A percentile compares a stretch with the other conserved stretches of the same genome.
phyloP scores from a whole-genome alignment of 2,888 invertebrate genomes.

The Griposia aprilina region DNA sequence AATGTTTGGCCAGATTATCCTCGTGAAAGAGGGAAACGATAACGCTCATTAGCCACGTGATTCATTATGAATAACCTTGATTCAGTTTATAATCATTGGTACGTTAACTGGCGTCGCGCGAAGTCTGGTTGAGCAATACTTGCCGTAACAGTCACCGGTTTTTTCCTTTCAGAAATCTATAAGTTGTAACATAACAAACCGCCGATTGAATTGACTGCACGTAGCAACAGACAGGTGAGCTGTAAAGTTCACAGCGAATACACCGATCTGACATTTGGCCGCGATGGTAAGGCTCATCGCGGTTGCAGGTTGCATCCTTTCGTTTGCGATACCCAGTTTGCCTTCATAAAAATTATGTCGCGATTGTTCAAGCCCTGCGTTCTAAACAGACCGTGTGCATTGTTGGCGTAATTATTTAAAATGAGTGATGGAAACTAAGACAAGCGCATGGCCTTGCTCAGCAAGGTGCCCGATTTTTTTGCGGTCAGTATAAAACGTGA shows the following conservation, averaged over 20 bases:
- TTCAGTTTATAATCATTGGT: conserved; percentile 72
- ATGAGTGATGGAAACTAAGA: conserved; percentile 82
- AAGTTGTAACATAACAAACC: conserved; percentile 67
- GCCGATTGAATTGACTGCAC: conserved; percentile 54
- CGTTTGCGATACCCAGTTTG: conserved; percentile 81
- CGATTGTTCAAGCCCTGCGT: conserved; percentile 74
- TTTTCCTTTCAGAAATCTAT: conserved; percentile 73
- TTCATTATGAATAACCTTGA: conserved; percentile 78
- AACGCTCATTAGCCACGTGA: conserved; percentile 73
- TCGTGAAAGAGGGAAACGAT: conserved; percentile 69
- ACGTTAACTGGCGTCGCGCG: conserved; percentile 69
- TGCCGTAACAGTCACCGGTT: conserved; percentile 72
- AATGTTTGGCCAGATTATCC: conserved; percentile 16
- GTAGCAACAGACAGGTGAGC: conserved; percentile 65
- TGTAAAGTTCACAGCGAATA: conserved; percentile 80
- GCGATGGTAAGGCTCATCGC: conserved; percentile 74
- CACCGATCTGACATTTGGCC: conserved; percentile 83
- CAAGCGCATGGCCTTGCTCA: conserved; percentile 81
- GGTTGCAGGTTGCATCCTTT: conserved; percentile 85
- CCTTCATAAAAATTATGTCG: conserved; percentile 84
- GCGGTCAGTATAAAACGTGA: conserved; percentile 84
- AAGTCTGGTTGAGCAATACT: conserved; percentile 74
- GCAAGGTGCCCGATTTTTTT: conserved; percentile 87
- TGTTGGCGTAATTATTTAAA: conserved; percentile 79
- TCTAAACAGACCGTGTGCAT: conserved; percentile 66